Conservation (phyloP, 2,888 invertebrate species). For the Stramonita haemastoma region DNA sequence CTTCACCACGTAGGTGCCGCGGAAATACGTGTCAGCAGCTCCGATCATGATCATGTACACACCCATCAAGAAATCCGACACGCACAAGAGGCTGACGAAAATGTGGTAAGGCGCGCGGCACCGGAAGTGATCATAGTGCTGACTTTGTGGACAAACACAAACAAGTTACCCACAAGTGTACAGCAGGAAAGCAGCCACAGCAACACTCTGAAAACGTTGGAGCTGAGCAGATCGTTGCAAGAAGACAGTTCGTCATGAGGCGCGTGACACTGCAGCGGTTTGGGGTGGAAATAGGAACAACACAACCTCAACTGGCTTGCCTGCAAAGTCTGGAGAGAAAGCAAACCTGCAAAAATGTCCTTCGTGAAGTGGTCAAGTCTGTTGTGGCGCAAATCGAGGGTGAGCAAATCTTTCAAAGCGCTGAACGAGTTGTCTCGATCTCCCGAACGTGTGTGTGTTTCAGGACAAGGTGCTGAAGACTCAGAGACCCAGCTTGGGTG, state of each 20-base stretch:
- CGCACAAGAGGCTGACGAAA: conserved; percentile 43
- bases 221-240: conserved; percentile 35
- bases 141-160: conserved; percentile 30
- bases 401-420: background rate
- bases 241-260: conserved; percentile 40
- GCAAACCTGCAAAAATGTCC: background rate
- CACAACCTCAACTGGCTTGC: conserved; percentile 37
- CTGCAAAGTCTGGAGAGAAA: background rate
- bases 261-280: background rate
- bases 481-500: background rate
- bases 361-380: background rate
- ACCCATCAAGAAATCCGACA: conserved; percentile 55
- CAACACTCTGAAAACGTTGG: conserved; percentile 25
- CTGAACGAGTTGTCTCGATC: background rate
- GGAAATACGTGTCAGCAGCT: conserved; percentile 56
- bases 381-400: conserved; percentile 8
- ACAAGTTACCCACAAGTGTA: conserved; percentile 29
- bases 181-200: conserved; percentile 30
- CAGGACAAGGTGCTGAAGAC: background rate
- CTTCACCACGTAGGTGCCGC: conserved; percentile 57
- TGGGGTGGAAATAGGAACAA: conserved; percentile 23
- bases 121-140: background rate
- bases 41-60: conserved; percentile 58
- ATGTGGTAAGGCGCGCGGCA: conserved; percentile 2
- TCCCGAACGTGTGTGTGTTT: background rate